These are phyloP conservation scores for Pelusios castaneus DNA, from an alignment of 2,113 vertebrate genomes.

Conservation along the genomic window DNA sequence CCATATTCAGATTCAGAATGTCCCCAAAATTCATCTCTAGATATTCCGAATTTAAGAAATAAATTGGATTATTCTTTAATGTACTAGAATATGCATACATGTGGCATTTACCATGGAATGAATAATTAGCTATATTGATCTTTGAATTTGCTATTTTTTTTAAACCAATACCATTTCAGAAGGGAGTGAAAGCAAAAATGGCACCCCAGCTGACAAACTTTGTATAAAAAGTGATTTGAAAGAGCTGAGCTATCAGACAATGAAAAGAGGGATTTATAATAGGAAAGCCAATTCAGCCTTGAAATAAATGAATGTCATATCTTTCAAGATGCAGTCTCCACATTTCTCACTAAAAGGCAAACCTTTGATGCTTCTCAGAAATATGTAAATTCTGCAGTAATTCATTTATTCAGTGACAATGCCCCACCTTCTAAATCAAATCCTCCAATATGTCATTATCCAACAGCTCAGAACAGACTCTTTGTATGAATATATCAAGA, in stretches of 20 bases:
- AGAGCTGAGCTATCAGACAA: slow-evolving; percentile 24
- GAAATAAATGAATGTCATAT: slow-evolving; percentile 38
- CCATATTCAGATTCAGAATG: neutral
- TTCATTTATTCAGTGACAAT: slow-evolving; percentile 57
- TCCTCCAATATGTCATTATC: slow-evolving; percentile 41
- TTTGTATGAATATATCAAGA: slow-evolving; percentile 51
- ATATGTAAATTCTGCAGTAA: slow-evolving; percentile 49
- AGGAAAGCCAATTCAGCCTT: slow-evolving; percentile 48
- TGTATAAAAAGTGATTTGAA: neutral
- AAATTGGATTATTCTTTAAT: slow-evolving; percentile 13
- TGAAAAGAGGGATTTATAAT: slow-evolving; percentile 14
- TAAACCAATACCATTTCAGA: neutral
- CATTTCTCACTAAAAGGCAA: slow-evolving; percentile 64
- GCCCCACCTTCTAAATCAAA: slow-evolving; percentile 64
- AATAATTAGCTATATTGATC: neutral
- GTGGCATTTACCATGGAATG: neutral
- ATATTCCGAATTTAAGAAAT: neutral
- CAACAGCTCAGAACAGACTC: slow-evolving; percentile 42
- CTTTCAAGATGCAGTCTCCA: slow-evolving; percentile 54
- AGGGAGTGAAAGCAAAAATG: slow-evolving; percentile 3
- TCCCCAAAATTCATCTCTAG: slow-evolving; percentile 1
- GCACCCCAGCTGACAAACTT: neutral
- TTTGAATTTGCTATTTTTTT: neutral
- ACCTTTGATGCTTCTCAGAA: slow-evolving; percentile 63
- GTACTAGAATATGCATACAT: slow-evolving; percentile 19